Conservation (phyloP, 2,113 vertebrate genomes). For the Psittacula cyanocephala region DNA sequence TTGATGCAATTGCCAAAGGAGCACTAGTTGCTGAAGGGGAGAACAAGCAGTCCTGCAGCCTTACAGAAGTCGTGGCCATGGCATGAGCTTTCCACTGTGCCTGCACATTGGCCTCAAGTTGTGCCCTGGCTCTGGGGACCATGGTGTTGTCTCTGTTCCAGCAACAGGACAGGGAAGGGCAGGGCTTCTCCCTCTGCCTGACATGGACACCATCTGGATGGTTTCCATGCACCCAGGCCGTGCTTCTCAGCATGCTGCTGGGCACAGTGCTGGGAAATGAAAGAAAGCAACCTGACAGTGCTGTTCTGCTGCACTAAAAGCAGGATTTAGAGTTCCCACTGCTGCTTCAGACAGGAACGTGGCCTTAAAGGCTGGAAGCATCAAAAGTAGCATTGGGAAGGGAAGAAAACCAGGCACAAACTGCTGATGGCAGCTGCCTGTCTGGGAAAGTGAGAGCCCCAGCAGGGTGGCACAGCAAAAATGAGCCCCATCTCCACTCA, state of each 20-base stretch:
- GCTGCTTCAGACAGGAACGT: not conserved
- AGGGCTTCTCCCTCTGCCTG: not conserved
- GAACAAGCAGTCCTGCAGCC: rapidly evolving
- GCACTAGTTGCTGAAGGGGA: not conserved
- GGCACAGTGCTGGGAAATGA: not conserved
- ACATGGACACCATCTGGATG: not conserved
- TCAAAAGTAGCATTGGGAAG: not conserved
- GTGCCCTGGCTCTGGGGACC: not conserved
- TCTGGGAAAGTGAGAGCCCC: not conserved
- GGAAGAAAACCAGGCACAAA: not conserved
- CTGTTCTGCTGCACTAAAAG: not conserved
- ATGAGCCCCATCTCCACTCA: rapidly evolving
- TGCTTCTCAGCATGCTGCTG: not conserved
- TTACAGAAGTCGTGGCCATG: not conserved
- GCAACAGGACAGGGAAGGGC: not conserved
- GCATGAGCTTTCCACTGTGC: not conserved
- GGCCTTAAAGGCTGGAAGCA: not conserved
- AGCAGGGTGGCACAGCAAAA: not conserved
- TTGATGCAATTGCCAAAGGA: not conserved
- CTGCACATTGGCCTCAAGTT: rapidly evolving
- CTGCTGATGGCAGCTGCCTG: not conserved
- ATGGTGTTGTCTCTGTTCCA: not conserved
- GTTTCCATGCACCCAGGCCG: not conserved
- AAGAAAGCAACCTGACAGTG: not conserved
- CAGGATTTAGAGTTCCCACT: not conserved